Percentiles rank a stretch among this genome's conserved stretches.
phyloP scores from a whole-genome alignment of 92 coral and sea anemone species.

The Epizoanthus rinbou region DNA sequence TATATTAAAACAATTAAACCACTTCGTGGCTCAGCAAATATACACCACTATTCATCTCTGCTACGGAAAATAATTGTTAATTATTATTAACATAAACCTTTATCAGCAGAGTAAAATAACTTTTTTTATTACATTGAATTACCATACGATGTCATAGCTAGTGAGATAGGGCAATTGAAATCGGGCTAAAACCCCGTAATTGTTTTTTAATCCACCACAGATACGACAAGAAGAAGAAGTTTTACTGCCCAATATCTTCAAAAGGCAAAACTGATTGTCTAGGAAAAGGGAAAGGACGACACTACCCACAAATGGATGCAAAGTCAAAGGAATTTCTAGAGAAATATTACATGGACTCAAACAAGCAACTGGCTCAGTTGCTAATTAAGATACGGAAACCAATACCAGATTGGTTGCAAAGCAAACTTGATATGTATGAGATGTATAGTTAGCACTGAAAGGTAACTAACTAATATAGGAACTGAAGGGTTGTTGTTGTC shows the following conservation, averaged over 20 bases:
- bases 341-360: slow-evolving; percentile 77
- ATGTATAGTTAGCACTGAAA: too few relatives aligned
- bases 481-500: too few relatives aligned
- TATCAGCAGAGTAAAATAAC: too few relatives aligned
- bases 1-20: too few relatives aligned
- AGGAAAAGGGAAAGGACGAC: slow-evolving; percentile 90
- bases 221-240: slow-evolving; percentile 81
- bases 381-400: slow-evolving; percentile 66
- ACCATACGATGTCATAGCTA: too few relatives aligned
- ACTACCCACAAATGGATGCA: slow-evolving; percentile 72
- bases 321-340: slow-evolving; percentile 75
- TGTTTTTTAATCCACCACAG: slow-evolving; percentile 43
- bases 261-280: slow-evolving; percentile 72
- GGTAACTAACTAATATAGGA: too few relatives aligned
- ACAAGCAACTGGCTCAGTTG: slow-evolving; percentile 70
- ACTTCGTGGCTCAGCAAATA: too few relatives aligned
- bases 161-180: not conserved
- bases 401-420: slow-evolving; percentile 80
- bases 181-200: not conserved
- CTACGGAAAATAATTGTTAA: too few relatives aligned
- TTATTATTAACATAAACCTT: too few relatives aligned
- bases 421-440: slow-evolving; percentile 19
- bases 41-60: too few relatives aligned
- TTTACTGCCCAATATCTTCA: slow-evolving; percentile 77
- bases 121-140: too few relatives aligned